Conservation (phyloP, 2,888 invertebrate species). For the Ichneumon xanthorius region DNA sequence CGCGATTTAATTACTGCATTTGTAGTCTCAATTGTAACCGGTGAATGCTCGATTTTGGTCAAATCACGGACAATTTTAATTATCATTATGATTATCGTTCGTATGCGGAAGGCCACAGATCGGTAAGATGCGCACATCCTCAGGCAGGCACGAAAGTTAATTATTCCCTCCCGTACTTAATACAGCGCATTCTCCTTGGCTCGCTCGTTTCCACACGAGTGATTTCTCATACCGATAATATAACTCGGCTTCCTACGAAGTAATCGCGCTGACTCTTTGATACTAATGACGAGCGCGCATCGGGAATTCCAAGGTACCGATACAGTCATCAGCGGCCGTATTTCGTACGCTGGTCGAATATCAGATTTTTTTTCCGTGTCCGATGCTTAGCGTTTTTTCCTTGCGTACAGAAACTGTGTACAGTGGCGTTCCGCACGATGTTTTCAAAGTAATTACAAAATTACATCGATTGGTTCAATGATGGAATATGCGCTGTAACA, state of each 20-base stretch:
- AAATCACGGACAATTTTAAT: too few species aligned
- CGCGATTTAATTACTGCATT: too few species aligned
- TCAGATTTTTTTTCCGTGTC: neutral
- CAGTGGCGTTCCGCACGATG: too few species aligned
- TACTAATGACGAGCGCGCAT: constrained; percentile 7
- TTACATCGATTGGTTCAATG: neutral
- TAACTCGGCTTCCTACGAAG: neutral
- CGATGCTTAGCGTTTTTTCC: too few species aligned
- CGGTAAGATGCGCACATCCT: neutral
- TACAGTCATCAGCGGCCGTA: neutral
- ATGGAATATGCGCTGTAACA: neutral
- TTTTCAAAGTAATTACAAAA: too few species aligned
- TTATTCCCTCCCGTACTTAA: neutral
- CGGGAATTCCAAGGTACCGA: constrained; percentile 13
- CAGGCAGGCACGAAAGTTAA: too few species aligned
- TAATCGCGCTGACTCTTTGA: constrained; percentile 7
- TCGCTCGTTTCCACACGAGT: constrained; percentile 13
- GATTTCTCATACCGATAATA: constrained; percentile 22
- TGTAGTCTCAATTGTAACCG: too few species aligned
- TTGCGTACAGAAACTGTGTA: too few species aligned
- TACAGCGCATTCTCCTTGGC: neutral
- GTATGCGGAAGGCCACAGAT: neutral
- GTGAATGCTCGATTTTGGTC: too few species aligned
- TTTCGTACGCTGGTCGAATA: constrained; percentile 20
- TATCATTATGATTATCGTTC: neutral